Conservation (phyloP, 2,113 vertebrate species). For the Desmodus rotundus region DNA sequence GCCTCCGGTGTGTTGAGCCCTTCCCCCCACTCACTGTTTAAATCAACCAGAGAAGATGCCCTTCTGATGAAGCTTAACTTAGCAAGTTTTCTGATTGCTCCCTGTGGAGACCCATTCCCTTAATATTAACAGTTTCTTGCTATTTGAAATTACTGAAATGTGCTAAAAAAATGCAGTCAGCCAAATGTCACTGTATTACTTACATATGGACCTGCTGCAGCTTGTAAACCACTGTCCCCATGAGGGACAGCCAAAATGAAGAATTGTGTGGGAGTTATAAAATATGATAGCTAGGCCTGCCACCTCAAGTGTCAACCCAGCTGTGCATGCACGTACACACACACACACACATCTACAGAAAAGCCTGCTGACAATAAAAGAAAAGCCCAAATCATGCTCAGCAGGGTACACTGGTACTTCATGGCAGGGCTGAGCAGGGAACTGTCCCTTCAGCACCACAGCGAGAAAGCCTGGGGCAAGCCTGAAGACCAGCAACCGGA, state of each 20-base stretch:
- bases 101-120: not conserved
- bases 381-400: not conserved
- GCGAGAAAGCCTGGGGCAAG: not conserved
- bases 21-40: not conserved
- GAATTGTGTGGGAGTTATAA: slow-evolving; percentile 56
- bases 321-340: not conserved
- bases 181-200: slow-evolving; percentile 48
- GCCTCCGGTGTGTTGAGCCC: not conserved
- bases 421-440: not conserved
- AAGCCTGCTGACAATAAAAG: not conserved
- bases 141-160: slow-evolving; percentile 37
- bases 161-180: slow-evolving; percentile 46
- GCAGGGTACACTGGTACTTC: not conserved
- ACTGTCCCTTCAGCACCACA: slow-evolving; percentile 74
- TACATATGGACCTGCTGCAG: slow-evolving; percentile 30
- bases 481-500: not conserved
- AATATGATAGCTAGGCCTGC: slow-evolving; percentile 59
- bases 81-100: not conserved
- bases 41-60: not conserved
- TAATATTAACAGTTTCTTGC: slow-evolving; percentile 17
- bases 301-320: slow-evolving; percentile 46
- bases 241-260: slow-evolving; percentile 55
- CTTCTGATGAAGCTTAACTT: slow-evolving; percentile 23
- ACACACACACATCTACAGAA: not conserved
- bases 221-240: slow-evolving; percentile 11